Percentiles rank a stretch among this genome's conserved stretches.
Conservation (phyloP, 1,140 invertebrate species). For the Bombus huntii region DNA sequence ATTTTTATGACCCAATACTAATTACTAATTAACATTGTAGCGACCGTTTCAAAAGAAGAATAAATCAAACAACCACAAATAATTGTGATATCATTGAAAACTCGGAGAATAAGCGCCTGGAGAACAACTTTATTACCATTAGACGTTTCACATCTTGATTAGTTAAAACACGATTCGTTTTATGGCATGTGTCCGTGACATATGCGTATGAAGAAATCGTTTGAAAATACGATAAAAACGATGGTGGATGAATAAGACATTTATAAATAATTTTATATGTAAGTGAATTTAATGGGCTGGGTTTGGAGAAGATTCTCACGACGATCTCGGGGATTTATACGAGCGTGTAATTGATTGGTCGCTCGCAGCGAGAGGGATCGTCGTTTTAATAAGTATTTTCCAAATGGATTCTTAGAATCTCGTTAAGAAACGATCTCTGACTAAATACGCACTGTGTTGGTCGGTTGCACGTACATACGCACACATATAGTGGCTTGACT, state of each 20-base stretch:
- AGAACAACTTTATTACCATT: no score
- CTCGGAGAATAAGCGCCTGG: no score
- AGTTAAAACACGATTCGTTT: neutral
- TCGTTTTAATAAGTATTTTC: constrained; percentile 64
- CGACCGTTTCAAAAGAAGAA: no score
- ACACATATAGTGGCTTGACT: neutral
- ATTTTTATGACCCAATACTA: no score
- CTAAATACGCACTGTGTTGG: constrained; percentile 61
- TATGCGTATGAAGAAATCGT: no score
- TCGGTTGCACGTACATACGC: neutral
- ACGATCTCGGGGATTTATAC: constrained; percentile 1
- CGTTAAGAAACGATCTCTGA: constrained; percentile 66
- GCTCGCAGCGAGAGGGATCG: constrained; percentile 23
- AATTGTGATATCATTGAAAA: no score
- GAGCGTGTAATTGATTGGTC: constrained; percentile 50
- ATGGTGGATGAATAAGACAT: no score
- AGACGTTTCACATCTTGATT: no score
- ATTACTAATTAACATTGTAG: no score
- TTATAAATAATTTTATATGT: constrained; percentile 1
- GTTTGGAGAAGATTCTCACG: constrained; percentile 23
- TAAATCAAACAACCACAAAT: no score
- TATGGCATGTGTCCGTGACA: neutral
- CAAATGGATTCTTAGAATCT: constrained; percentile 67
- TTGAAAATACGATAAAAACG: neutral
- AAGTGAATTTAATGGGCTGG: neutral